Evolutionary conservation across 2,113 vertebrate species (phyloP), one percentile per base, ranked within the genome.

Genomic region (Epinephelus moara): DNA sequence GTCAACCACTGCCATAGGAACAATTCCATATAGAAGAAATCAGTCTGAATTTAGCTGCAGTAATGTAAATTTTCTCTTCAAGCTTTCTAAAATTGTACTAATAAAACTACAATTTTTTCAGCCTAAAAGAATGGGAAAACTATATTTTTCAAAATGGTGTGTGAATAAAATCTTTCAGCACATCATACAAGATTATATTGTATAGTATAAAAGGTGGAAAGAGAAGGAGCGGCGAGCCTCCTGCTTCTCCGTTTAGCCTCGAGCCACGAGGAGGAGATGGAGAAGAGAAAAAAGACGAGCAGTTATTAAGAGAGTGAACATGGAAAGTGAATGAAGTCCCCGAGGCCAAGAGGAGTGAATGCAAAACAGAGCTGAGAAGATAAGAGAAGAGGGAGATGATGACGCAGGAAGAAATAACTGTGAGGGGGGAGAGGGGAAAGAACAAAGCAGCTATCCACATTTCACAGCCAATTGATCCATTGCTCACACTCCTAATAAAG

Each of bases 241-340:
- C 49, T 50, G 49, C 56, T 57, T 50, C 15, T 50, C 49, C 18
- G 4, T 57, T 14, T 57, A 25, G 4, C 23, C 56, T 57, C 5
- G 13, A 59, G 6, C 18, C 70, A 21, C 2, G 0, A 52, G 49
- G 23, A 52, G 23, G 23, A 64, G 59, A 66, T 30, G 11, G 42
- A 47, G 19, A 13, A 21, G 47, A 57, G 21, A 23, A 7, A 52
- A 10, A n/a, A 42, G 30, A 21, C 3, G 13, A 63, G 49, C 42
- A 66, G 9, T 49, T 82, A 62, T 55, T 63, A 40, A 27, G 56
- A 69, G 37, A 40, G 18, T 33, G 63, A 40, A 19, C 25, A 37
- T 37, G 33, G 62, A 68, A 40, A 84, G 49, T 62, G 49, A 63
- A 62, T n/a, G 67, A 82, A 55, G 19, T 8, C 67, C 53, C 62